A percentile compares a stretch with the other conserved stretches of the same genome.
Conservation (phyloP, 2,113 vertebrate species). For the Panthera uncia region DNA sequence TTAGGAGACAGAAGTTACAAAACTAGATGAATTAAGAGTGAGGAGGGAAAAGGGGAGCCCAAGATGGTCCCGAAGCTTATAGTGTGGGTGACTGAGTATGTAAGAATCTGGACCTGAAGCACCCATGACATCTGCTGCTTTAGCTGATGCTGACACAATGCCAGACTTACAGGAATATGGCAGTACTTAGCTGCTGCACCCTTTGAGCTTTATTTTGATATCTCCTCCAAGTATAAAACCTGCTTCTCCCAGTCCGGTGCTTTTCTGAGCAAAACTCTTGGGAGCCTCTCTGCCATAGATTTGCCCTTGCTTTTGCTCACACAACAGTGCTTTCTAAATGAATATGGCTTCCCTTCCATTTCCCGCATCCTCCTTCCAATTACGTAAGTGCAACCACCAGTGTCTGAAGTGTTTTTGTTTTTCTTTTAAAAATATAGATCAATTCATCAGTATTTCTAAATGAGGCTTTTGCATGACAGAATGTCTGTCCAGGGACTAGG, state of each 20-base stretch:
- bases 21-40: neutral
- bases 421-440: neutral
- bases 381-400: conserved; percentile 6
- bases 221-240: neutral
- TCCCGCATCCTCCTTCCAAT: conserved; percentile 5
- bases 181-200: neutral
- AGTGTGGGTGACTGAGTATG: neutral
- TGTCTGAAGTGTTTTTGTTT: neutral
- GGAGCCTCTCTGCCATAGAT: neutral
- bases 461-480: conserved; percentile 32
- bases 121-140: neutral
- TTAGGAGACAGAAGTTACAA: neutral
- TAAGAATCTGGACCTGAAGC: neutral
- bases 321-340: neutral
- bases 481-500: conserved; percentile 26
- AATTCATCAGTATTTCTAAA: conserved; percentile 65
- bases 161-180: neutral
- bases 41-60: neutral
- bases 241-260: neutral
- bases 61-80: neutral
- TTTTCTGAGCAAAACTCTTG: neutral
- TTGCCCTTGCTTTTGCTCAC: conserved; percentile 41
- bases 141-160: neutral
- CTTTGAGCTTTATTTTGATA: neutral
- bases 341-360: neutral